Conservation (phyloP, 2,113 vertebrate species). For the Phycodurus eques region DNA sequence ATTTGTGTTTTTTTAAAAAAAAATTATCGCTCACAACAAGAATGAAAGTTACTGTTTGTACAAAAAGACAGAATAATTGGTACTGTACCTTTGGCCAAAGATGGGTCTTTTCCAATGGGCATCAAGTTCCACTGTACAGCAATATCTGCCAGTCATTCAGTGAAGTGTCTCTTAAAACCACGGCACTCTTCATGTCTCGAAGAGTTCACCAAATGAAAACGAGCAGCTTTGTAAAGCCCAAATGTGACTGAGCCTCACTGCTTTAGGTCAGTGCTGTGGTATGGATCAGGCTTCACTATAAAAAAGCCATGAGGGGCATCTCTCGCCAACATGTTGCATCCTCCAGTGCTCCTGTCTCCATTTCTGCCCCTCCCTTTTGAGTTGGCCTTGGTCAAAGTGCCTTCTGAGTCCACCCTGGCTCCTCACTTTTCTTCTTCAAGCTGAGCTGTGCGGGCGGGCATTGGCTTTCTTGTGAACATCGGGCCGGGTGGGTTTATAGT, state of each 20-base stretch:
- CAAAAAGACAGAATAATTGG: slow-evolving; percentile 12
- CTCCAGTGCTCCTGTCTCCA: slow-evolving; percentile 41
- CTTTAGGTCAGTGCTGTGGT: slow-evolving; percentile 39
- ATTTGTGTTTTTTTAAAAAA: neutral
- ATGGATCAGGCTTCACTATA: slow-evolving; percentile 53
- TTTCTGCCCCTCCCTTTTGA: slow-evolving; percentile 59
- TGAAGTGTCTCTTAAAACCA: slow-evolving; percentile 38
- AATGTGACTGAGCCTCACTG: slow-evolving; percentile 24
- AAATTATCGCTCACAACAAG: neutral
- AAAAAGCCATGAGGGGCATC: slow-evolving; percentile 44
- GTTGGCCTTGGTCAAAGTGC: slow-evolving; percentile 44
- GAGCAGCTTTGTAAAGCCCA: slow-evolving; percentile 29
- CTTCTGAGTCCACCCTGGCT: slow-evolving; percentile 52
- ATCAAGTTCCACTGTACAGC: slow-evolving; percentile 45
- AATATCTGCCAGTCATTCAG: slow-evolving; percentile 43
- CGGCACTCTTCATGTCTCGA: slow-evolving; percentile 17
- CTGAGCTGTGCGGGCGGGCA: slow-evolving; percentile 54
- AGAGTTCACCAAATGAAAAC: slow-evolving; percentile 9
- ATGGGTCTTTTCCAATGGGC: slow-evolving; percentile 46
- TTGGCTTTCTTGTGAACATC: slow-evolving; percentile 44
- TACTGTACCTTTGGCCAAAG: slow-evolving; percentile 67
- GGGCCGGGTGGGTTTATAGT: slow-evolving; percentile 69
- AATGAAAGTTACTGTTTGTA: neutral
- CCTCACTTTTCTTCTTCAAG: slow-evolving; percentile 51
- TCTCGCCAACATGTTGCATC: slow-evolving; percentile 37